Conservation (phyloP, 2,888 invertebrate genomes). For the Pollenia griseotomentosa region DNA sequence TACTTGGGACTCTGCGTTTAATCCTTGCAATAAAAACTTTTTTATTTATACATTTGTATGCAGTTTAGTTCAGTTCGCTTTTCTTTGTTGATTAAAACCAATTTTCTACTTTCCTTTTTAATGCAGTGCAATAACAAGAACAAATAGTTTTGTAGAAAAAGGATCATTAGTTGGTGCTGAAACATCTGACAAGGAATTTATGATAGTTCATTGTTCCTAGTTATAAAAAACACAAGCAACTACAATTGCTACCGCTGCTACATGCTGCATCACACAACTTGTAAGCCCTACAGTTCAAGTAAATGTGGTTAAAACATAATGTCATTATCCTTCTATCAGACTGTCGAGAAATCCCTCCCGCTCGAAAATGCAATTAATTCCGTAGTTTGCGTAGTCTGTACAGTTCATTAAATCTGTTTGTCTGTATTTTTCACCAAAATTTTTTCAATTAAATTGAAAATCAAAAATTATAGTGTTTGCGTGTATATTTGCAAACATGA, state of each 20-base stretch:
- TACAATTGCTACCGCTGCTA: constrained; percentile 29
- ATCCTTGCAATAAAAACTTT: constrained; percentile 49
- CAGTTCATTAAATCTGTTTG: too few relatives aligned
- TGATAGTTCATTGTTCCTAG: constrained; percentile 42
- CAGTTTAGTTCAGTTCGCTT: constrained; percentile 53
- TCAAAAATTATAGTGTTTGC: too few relatives aligned
- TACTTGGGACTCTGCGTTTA: neutral
- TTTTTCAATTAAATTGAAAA: too few relatives aligned
- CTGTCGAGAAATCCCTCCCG: too few relatives aligned
- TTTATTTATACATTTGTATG: constrained; percentile 44
- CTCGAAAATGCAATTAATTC: too few relatives aligned
- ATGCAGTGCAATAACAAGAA: neutral
- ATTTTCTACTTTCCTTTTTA: constrained; percentile 35
- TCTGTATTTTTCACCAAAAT: too few relatives aligned
- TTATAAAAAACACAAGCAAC: constrained; percentile 21
- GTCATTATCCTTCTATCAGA: too few relatives aligned
- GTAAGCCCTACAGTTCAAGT: neutral
- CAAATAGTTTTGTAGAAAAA: neutral
- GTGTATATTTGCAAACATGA: too few relatives aligned
- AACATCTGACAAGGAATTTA: constrained; percentile 38
- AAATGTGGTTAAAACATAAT: too few relatives aligned
- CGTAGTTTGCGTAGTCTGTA: too few relatives aligned
- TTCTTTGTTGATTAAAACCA: constrained; percentile 41
- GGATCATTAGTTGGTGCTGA: constrained; percentile 11
- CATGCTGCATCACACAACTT: neutral